phyloP scores from a whole-genome alignment of 2,113 vertebrate genomes.

The Paramisgurnus dabryanus region DNA sequence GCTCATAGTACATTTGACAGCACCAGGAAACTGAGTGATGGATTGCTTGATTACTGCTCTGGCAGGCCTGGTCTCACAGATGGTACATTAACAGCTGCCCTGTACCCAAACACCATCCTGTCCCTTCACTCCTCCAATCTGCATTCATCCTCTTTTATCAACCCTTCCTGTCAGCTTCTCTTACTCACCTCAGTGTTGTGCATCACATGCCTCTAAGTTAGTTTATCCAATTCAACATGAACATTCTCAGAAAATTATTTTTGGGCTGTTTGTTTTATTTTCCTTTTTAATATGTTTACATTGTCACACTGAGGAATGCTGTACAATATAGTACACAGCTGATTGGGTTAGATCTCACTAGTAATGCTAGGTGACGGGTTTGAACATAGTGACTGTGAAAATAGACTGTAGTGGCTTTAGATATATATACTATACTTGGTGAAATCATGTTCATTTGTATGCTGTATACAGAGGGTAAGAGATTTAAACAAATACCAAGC shows the following conservation, averaged over 20 bases:
- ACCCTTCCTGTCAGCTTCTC: slow-evolving; percentile 19
- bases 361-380: too few species aligned
- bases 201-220: background rate
- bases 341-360: too few species aligned
- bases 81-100: slow-evolving; percentile 75
- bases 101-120: background rate
- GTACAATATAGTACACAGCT: background rate
- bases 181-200: slow-evolving; percentile 34
- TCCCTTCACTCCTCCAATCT: slow-evolving; percentile 26
- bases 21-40: slow-evolving; percentile 82
- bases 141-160: slow-evolving; percentile 21
- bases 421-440: too few species aligned
- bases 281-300: background rate
- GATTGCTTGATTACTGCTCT: slow-evolving; percentile 84
- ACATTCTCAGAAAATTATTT: slow-evolving; percentile 6
- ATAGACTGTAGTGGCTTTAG: too few species aligned
- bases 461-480: too few species aligned
- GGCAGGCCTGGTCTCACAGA: slow-evolving; percentile 76
- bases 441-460: too few species aligned
- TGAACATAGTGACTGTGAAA: too few species aligned
- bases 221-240: background rate
- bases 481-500: too few species aligned
- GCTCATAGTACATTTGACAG: slow-evolving; percentile 78
- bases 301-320: background rate
- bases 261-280: background rate